Conservation (phyloP, 2,888 invertebrate species). For the Erebia aethiops region DNA sequence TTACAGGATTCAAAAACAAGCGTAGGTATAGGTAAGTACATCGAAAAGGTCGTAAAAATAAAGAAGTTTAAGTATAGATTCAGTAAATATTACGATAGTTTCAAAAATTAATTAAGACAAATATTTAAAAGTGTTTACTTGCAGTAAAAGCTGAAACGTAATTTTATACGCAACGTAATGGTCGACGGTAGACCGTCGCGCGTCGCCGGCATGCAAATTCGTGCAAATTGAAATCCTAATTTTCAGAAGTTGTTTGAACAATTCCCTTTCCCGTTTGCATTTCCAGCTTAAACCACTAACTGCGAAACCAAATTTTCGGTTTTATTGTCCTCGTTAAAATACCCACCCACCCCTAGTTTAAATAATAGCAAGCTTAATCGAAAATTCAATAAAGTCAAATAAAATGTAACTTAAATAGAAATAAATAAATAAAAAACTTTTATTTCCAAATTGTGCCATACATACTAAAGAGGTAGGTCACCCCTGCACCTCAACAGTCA, state of each 20-base stretch:
- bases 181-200: conserved; percentile 33
- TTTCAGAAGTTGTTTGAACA: conserved; percentile 45
- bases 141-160: conserved; percentile 18
- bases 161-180: conserved; percentile 34
- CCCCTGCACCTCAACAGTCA: no score
- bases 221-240: conserved; percentile 45
- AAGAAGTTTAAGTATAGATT: no score
- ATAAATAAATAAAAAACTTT: no score
- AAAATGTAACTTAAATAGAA: no score
- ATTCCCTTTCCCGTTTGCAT: conserved; percentile 41
- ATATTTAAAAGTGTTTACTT: background rate
- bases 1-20: no score
- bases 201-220: conserved; percentile 40
- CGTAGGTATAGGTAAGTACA: no score
- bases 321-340: conserved; percentile 28
- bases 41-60: no score
- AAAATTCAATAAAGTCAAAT: background rate
- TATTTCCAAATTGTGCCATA: no score
- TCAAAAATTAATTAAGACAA: background rate
- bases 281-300: conserved; percentile 32
- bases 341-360: background rate
- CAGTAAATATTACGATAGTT: no score
- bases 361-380: background rate
- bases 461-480: no score
- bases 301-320: conserved; percentile 38